Conservation (phyloP, 2,797 vertebrate species). For the Pithecia hirsuta region DNA sequence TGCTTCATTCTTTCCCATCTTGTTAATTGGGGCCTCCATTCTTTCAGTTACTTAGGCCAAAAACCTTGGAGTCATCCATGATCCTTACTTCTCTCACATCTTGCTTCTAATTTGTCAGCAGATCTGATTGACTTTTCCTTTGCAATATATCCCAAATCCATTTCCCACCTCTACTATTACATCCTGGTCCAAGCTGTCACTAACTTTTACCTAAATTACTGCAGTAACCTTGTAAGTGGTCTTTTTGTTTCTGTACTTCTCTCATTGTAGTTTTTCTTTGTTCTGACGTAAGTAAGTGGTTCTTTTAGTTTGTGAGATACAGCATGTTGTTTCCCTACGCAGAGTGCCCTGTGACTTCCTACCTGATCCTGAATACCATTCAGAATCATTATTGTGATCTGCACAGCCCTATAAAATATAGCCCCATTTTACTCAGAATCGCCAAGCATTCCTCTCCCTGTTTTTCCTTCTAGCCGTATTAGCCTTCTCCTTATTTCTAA, state of each 20-base stretch:
- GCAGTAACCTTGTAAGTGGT: background rate
- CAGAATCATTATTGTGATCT: background rate
- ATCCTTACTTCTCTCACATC: background rate
- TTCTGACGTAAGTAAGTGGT: background rate
- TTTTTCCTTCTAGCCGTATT: background rate
- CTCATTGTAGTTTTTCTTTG: background rate
- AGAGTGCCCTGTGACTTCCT: background rate
- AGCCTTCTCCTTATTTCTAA: background rate
- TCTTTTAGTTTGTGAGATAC: background rate
- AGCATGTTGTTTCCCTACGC: background rate
- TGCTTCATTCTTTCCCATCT: background rate
- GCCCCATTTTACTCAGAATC: background rate
- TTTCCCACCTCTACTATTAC: rapidly evolving
- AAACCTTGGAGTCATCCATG: background rate
- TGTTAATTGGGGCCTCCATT: background rate
- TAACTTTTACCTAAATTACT: background rate
- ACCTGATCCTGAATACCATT: background rate
- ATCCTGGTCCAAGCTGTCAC: background rate
- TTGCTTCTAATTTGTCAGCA: background rate
- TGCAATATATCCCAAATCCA: background rate
- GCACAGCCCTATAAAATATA: background rate
- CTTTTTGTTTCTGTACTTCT: background rate
- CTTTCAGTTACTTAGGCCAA: background rate
- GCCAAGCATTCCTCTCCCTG: background rate
- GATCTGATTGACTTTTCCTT: background rate